Percentiles rank a stretch among this genome's conserved stretches.
These are phyloP conservation scores for Gulo gulo DNA, from an alignment of 2,113 vertebrate genomes.

Conservation along the genomic window DNA sequence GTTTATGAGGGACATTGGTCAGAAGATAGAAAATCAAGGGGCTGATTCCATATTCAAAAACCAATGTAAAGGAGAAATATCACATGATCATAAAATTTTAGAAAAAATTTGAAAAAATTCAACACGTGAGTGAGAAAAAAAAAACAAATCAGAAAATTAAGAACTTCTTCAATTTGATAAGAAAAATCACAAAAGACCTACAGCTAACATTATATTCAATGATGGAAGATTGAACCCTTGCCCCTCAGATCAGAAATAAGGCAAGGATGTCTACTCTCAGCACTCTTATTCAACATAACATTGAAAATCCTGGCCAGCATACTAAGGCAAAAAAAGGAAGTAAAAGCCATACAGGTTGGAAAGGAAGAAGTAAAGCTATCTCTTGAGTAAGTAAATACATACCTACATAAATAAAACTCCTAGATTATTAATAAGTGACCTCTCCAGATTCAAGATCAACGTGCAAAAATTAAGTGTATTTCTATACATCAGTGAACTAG, in stretches of 20 bases:
- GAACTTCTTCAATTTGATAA: not conserved
- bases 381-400: not conserved
- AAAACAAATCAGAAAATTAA: not conserved
- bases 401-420: not conserved
- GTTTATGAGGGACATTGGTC: not conserved
- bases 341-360: not conserved
- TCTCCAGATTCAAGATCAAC: not conserved
- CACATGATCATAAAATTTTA: not conserved
- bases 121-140: not conserved
- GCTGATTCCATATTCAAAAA: not conserved
- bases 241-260: not conserved
- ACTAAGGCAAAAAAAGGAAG: not conserved
- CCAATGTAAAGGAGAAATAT: not conserved
- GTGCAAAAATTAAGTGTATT: not conserved
- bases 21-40: not conserved
- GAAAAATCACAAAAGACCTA: not conserved
- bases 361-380: not conserved
- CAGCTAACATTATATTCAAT: not conserved
- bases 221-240: not conserved
- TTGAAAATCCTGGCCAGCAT: not conserved
- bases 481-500: not conserved
- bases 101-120: constrained; percentile 1
- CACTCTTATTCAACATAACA: not conserved
- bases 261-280: not conserved
- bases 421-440: not conserved